Evolutionary conservation across 2,888 invertebrate species (phyloP).

Genomic region (Lapara coniferarum): DNA sequence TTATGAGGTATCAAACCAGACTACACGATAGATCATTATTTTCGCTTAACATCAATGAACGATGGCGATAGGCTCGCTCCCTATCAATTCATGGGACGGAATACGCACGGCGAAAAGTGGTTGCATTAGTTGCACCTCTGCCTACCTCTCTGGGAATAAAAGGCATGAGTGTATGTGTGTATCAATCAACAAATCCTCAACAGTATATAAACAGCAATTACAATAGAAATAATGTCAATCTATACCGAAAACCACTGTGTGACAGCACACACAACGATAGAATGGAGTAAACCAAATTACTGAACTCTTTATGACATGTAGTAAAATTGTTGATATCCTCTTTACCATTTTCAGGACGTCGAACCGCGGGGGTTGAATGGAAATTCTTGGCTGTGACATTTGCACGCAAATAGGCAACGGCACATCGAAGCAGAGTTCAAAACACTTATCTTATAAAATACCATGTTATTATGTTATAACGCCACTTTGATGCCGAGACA

Average conservation of each 20-base stretch:
- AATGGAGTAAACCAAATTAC: slow-evolving; percentile 27
- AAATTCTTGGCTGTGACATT: slow-evolving; percentile 42
- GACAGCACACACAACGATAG: slow-evolving; percentile 6
- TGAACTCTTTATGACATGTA: slow-evolving; percentile 32
- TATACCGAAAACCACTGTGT: background rate
- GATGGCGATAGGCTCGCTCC: too few relatives aligned
- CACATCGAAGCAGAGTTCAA: slow-evolving; percentile 13
- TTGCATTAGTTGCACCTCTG: too few relatives aligned
- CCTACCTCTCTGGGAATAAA: too few relatives aligned
- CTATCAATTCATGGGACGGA: too few relatives aligned
- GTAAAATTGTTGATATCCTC: slow-evolving; percentile 37
- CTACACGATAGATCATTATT: background rate
- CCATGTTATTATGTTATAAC: background rate
- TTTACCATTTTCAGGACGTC: slow-evolving; percentile 43
- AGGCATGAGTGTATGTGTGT: too few relatives aligned
- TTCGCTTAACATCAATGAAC: background rate
- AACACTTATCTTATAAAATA: slow-evolving; percentile 5
- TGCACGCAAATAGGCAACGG: slow-evolving; percentile 23
- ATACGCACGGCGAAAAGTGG: too few relatives aligned
- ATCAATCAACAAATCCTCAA: background rate
- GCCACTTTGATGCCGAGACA: background rate
- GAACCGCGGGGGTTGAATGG: slow-evolving; percentile 44
- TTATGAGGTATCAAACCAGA: too few relatives aligned
- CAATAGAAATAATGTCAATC: background rate
- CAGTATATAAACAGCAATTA: background rate